Evolutionary conservation across 2,797 vertebrate genomes (phyloP).

Genomic region (Florisuga fusca): DNA sequence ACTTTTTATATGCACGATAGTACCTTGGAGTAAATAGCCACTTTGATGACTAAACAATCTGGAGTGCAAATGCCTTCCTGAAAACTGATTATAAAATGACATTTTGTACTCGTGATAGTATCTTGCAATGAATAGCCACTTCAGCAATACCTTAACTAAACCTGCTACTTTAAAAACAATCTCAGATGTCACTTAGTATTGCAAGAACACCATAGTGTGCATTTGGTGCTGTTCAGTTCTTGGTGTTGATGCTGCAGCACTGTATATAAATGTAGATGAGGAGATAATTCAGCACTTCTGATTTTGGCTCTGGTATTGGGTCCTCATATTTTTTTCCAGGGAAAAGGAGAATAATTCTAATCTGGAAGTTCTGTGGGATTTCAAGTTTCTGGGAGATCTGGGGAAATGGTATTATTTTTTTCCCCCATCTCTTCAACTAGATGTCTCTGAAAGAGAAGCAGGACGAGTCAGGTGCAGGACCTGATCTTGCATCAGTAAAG

Average conservation of each 20-base stretch:
- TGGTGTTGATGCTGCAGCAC: not conserved
- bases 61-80: not conserved
- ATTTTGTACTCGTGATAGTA: not conserved
- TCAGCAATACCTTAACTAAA: not conserved
- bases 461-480: not conserved
- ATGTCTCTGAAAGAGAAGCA: not conserved
- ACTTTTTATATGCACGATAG: not conserved
- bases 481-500: not conserved
- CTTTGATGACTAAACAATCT: constrained; percentile 29
- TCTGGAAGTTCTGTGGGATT: not conserved
- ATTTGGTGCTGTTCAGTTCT: not conserved
- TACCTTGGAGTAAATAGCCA: constrained; percentile 9
- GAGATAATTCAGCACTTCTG: not conserved
- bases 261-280: not conserved
- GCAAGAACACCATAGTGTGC: not conserved
- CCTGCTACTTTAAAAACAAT: not conserved
- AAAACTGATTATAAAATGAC: not conserved
- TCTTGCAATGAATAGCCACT: constrained; percentile 13
- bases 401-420: not conserved
- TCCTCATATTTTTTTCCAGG: not conserved
- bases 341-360: not conserved
- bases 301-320: not conserved
- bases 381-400: not conserved
- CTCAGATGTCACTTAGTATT: fast-evolving
- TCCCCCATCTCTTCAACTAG: not conserved